Percentiles rank a stretch among this genome's conserved stretches.
Conservation (phyloP, 1,140 invertebrate genomes). For the Andricus grossulariae region DNA sequence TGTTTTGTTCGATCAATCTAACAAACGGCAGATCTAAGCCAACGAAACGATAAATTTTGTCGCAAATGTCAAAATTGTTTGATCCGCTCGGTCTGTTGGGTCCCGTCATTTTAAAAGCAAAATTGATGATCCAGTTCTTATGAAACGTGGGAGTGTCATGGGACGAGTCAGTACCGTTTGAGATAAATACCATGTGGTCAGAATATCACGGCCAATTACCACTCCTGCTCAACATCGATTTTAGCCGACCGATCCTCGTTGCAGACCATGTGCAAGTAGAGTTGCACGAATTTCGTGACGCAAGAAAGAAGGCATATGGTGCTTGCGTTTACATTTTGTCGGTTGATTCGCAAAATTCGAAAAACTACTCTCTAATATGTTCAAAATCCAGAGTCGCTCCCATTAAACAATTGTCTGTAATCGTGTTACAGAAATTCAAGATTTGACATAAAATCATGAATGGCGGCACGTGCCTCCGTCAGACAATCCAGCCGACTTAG, state of each 20-base stretch:
- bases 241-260: neutral
- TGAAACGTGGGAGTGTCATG: neutral
- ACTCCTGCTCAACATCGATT: neutral
- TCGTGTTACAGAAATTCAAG: too few relatives aligned
- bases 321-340: slow-evolving; percentile 14
- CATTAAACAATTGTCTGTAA: slow-evolving; percentile 3
- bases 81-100: neutral
- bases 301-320: too few relatives aligned
- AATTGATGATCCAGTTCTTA: neutral
- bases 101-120: neutral
- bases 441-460: neutral
- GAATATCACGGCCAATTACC: neutral
- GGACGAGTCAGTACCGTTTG: too few relatives aligned
- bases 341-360: neutral
- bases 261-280: neutral
- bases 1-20: neutral
- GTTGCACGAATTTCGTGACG: neutral
- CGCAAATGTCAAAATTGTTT: neutral
- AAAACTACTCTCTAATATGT: neutral
- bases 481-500: too few relatives aligned
- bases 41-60: neutral
- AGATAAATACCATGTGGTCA: neutral
- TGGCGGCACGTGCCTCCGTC: slow-evolving; percentile 30
- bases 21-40: neutral
- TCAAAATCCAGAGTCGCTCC: slow-evolving; percentile 36